Evolutionary conservation across 2,113 vertebrate genomes (phyloP).

Genomic region (Uria aalge): DNA sequence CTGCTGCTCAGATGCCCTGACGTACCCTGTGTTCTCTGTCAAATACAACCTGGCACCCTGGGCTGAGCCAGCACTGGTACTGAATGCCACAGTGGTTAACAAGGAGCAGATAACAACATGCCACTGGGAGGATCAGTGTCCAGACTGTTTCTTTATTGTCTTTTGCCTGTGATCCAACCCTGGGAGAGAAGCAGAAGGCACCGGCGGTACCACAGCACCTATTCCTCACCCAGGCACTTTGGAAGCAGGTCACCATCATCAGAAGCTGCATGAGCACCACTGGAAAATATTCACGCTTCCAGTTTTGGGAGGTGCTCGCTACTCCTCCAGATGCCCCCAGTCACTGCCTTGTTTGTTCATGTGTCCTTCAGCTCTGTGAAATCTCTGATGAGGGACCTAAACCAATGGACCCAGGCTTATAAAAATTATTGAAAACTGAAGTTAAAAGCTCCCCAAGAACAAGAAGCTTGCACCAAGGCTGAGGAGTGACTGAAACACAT

Average conservation of each 20-base stretch:
- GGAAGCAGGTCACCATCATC: constrained; percentile 8
- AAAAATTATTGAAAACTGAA: neutral
- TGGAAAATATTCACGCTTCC: neutral
- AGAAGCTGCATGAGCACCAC: neutral
- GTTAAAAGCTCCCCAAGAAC: neutral
- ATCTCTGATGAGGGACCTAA: neutral
- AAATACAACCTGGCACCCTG: neutral
- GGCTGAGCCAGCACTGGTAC: neutral
- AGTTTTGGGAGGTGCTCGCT: neutral
- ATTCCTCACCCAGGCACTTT: neutral
- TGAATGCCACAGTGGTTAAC: neutral
- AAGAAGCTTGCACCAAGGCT: neutral
- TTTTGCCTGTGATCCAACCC: neutral
- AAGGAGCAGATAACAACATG: neutral
- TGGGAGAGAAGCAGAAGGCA: neutral
- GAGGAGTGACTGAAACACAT: neutral
- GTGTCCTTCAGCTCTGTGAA: neutral
- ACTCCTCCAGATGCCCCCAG: neutral
- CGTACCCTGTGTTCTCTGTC: neutral
- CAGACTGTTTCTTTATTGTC: neutral
- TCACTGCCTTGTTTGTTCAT: neutral
- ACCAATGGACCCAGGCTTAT: neutral
- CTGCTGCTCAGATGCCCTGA: neutral
- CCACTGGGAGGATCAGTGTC: neutral
- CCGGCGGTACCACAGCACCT: neutral